These are phyloP conservation scores for Alviniconcha marisindica DNA, from an alignment of 1,140 invertebrate genomes.

Conservation along the genomic window DNA sequence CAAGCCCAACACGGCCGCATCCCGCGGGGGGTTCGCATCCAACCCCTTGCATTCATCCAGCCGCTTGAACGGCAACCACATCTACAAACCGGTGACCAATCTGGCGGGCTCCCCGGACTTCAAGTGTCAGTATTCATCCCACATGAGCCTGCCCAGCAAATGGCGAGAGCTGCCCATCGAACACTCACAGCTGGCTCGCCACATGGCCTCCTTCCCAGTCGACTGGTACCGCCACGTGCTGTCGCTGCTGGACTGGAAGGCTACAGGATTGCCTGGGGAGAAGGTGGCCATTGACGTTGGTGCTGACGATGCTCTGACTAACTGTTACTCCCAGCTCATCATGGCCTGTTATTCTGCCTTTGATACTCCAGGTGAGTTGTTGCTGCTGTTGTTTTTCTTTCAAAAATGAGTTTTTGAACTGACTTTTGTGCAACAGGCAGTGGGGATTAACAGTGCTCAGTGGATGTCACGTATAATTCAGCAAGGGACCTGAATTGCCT, in stretches of 20 bases:
- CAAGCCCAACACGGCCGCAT: constrained; percentile 19
- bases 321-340: constrained; percentile 72
- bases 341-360: constrained; percentile 74
- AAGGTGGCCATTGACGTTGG: constrained; percentile 63
- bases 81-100: constrained; percentile 72
- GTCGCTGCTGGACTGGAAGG: constrained; percentile 58
- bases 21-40: constrained; percentile 11
- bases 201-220: constrained; percentile 68
- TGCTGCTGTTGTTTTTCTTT: too few relatives aligned
- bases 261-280: constrained; percentile 54
- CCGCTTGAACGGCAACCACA: constrained; percentile 54
- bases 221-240: constrained; percentile 75
- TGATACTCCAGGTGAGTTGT: constrained; percentile 62
- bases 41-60: constrained; percentile 10
- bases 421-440: too few relatives aligned
- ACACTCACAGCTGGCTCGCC: constrained; percentile 66
- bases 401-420: too few relatives aligned
- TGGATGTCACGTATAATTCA: too few relatives aligned
- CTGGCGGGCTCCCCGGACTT: constrained; percentile 72
- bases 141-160: constrained; percentile 68
- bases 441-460: too few relatives aligned
- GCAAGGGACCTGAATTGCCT: too few relatives aligned
- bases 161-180: constrained; percentile 74
- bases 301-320: constrained; percentile 62
- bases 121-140: constrained; percentile 67